Evolutionary conservation across 2,113 vertebrate species (phyloP).

Genomic region (Calypte anna): DNA sequence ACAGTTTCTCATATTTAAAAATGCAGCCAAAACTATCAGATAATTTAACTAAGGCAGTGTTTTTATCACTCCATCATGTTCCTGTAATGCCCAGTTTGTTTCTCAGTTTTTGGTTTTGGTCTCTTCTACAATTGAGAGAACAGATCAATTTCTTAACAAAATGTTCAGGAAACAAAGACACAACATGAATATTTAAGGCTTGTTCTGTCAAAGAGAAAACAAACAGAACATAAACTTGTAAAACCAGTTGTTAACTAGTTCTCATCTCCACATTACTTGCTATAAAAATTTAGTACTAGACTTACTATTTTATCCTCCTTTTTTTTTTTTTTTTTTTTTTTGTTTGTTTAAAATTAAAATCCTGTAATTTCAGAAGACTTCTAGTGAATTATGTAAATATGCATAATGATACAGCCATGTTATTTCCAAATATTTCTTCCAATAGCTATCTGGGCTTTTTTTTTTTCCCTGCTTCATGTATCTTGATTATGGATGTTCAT

Average conservation of each 20-base stretch:
- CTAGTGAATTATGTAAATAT: background rate
- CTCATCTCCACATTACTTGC: background rate
- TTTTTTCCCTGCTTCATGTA: background rate
- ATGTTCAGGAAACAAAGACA: background rate
- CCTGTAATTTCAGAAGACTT: background rate
- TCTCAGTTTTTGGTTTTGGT: background rate
- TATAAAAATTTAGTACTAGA: background rate
- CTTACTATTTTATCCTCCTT: background rate
- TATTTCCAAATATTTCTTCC: background rate
- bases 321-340: background rate
- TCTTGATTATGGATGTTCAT: background rate
- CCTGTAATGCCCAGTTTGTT: background rate
- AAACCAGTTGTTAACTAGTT: background rate
- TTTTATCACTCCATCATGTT: background rate
- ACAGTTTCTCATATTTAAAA: background rate
- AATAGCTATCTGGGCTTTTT: background rate
- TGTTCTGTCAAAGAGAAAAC: background rate
- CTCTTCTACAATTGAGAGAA: background rate
- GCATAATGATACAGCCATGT: background rate
- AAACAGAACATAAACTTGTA: background rate
- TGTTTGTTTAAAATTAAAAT: background rate
- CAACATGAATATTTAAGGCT: background rate
- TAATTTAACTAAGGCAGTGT: background rate
- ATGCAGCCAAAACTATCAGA: background rate
- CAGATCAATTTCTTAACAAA: background rate